A percentile compares a stretch with the other conserved stretches of the same genome.
These are phyloP conservation scores for Suncus etruscus DNA, from an alignment of 2,113 vertebrate genomes.

Conservation along the genomic window DNA sequence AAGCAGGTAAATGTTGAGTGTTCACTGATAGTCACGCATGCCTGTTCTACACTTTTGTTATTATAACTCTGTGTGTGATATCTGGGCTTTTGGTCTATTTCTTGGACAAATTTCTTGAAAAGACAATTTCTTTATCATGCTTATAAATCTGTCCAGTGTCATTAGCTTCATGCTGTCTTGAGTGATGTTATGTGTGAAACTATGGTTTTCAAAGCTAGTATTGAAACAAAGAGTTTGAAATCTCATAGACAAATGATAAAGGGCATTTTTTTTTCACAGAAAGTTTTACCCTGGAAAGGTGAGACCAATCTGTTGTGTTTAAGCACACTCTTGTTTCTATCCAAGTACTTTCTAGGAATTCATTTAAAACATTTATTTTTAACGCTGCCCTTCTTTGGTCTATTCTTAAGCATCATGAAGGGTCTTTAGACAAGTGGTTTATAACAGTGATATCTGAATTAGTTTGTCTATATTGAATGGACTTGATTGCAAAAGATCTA, in stretches of 20 bases:
- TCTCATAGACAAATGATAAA: not conserved
- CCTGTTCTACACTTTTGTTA: not conserved
- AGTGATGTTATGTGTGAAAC: not conserved
- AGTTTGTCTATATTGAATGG: not conserved
- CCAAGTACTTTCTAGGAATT: slow-evolving; percentile 8
- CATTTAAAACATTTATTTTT: not conserved
- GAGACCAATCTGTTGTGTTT: slow-evolving; percentile 23
- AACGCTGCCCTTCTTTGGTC: not conserved
- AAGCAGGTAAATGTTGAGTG: not conserved
- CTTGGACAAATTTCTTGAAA: not conserved
- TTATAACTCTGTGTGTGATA: not conserved
- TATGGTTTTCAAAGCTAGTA: not conserved
- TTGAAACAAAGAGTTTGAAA: slow-evolving; percentile 15
- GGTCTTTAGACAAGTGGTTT: slow-evolving; percentile 26
- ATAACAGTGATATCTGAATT: not conserved
- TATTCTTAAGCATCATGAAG: not conserved
- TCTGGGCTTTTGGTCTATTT: not conserved
- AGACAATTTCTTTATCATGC: not conserved
- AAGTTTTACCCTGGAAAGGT: not conserved
- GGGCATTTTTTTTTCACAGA: slow-evolving; percentile 1
- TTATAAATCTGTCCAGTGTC: not conserved
- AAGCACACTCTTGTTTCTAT: not conserved
- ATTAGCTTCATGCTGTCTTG: not conserved
- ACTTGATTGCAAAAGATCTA: slow-evolving; percentile 28
- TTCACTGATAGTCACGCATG: not conserved